These are phyloP conservation scores for Pteromalus puparum DNA, from an alignment of 1,140 invertebrate species.

Conservation along the genomic window DNA sequence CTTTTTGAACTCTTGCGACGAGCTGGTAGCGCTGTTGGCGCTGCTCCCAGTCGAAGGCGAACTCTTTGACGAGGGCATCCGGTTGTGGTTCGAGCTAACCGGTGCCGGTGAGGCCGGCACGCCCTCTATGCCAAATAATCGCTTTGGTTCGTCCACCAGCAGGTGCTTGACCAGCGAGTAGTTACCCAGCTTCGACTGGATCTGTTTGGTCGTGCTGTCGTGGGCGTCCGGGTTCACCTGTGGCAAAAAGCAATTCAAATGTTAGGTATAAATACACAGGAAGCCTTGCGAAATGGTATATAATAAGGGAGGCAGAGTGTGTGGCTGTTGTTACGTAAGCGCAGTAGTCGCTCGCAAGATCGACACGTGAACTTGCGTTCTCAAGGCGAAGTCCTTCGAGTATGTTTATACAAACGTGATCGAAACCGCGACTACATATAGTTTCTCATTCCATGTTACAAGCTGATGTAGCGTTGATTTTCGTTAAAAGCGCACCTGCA, in stretches of 20 bases:
- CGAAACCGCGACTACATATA: too few relatives aligned
- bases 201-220: slow-evolving; percentile 84
- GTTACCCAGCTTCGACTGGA: slow-evolving; percentile 84
- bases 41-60: slow-evolving; percentile 74
- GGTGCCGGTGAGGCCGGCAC: slow-evolving; percentile 79
- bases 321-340: too few relatives aligned
- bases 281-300: too few relatives aligned
- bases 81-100: slow-evolving; percentile 63
- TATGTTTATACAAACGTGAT: too few relatives aligned
- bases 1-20: slow-evolving; percentile 79
- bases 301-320: too few relatives aligned
- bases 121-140: slow-evolving; percentile 83
- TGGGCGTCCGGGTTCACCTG: slow-evolving; percentile 82
- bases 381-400: not conserved
- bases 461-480: not conserved
- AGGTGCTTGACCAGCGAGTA: slow-evolving; percentile 82
- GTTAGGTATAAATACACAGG: too few relatives aligned
- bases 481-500: not conserved
- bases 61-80: slow-evolving; percentile 50
- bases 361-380: not conserved
- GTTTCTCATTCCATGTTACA: too few relatives aligned
- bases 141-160: slow-evolving; percentile 78
- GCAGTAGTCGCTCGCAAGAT: too few relatives aligned
- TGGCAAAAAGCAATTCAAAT: slow-evolving; percentile 49
- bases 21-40: slow-evolving; percentile 47